Conservation (phyloP, 2,888 invertebrate species). For the Stenurella melanura region DNA sequence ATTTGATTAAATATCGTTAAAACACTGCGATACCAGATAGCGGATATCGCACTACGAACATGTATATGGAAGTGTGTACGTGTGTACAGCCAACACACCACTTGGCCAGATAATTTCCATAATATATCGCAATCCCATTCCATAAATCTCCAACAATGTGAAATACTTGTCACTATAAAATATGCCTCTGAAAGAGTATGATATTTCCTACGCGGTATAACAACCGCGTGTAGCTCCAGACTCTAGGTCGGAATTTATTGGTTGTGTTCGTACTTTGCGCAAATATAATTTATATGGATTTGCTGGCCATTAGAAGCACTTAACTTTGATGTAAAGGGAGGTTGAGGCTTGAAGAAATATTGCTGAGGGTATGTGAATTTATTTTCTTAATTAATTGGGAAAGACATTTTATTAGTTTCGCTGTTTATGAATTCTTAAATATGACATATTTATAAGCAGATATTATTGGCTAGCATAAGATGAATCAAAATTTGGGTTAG, state of each 20-base stretch:
- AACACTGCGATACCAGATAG: slow-evolving; percentile 18
- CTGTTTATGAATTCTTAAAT: neutral
- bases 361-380: neutral
- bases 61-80: slow-evolving; percentile 33
- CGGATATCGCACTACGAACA: slow-evolving; percentile 29
- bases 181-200: slow-evolving; percentile 58
- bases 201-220: slow-evolving; percentile 58
- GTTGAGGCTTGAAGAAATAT: slow-evolving; percentile 26
- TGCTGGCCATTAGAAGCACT: slow-evolving; percentile 58
- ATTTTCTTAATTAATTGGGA: neutral
- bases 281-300: slow-evolving; percentile 58
- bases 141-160: slow-evolving; percentile 61
- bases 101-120: slow-evolving; percentile 61
- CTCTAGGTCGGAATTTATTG: slow-evolving; percentile 55
- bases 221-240: slow-evolving; percentile 46
- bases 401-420: neutral
- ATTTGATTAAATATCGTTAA: slow-evolving; percentile 29
- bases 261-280: slow-evolving; percentile 56
- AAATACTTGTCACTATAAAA: slow-evolving; percentile 61
- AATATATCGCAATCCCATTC: slow-evolving; percentile 61
- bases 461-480: neutral
- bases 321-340: slow-evolving; percentile 51
- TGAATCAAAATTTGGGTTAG: neutral
- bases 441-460: neutral
- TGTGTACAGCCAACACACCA: slow-evolving; percentile 33